A percentile compares a stretch with the other conserved stretches of the same genome.
Evolutionary conservation across 2,888 invertebrate genomes (phyloP).

Genomic region (Ptilodon capucinus): DNA sequence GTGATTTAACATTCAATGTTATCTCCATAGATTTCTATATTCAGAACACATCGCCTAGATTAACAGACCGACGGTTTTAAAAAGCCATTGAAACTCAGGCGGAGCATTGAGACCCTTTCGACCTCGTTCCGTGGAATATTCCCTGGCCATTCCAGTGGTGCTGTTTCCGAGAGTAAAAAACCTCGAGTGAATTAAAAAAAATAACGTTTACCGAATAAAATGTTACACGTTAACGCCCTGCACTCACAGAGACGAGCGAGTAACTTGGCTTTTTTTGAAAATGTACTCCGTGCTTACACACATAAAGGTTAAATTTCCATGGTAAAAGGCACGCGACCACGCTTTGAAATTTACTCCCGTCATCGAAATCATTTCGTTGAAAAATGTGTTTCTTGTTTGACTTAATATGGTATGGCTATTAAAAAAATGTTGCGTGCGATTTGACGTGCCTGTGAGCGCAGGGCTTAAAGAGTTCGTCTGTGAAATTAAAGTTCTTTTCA

Average conservation of each 20-base stretch:
- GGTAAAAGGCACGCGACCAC: too few relatives aligned
- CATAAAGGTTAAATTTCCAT: too few relatives aligned
- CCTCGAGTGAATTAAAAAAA: slow-evolving; percentile 15
- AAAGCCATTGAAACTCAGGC: slow-evolving; percentile 26
- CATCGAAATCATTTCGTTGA: too few relatives aligned
- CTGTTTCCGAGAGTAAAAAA: slow-evolving; percentile 18
- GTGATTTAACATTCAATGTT: not conserved
- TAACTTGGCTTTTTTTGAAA: too few relatives aligned
- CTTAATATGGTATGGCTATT: slow-evolving; percentile 10
- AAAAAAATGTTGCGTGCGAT: not conserved
- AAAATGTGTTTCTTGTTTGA: too few relatives aligned
- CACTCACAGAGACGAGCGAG: too few relatives aligned
- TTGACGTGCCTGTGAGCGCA: too few relatives aligned
- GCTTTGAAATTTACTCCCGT: too few relatives aligned
- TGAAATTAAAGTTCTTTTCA: not conserved
- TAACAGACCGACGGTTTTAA: slow-evolving; percentile 23
- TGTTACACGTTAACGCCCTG: slow-evolving; percentile 9
- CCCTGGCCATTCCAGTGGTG: slow-evolving; percentile 16
- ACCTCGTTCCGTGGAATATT: slow-evolving; percentile 34
- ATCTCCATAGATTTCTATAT: slow-evolving; percentile 3
- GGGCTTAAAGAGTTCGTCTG: not conserved
- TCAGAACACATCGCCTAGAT: slow-evolving; percentile 21
- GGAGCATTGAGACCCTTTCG: slow-evolving; percentile 20
- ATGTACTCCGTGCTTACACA: too few relatives aligned
- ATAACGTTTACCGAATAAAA: slow-evolving; percentile 24